Percentiles rank a stretch among this genome's conserved stretches.
phyloP scores from a whole-genome alignment of 2,797 vertebrate genomes.

The Molossus molossus region DNA sequence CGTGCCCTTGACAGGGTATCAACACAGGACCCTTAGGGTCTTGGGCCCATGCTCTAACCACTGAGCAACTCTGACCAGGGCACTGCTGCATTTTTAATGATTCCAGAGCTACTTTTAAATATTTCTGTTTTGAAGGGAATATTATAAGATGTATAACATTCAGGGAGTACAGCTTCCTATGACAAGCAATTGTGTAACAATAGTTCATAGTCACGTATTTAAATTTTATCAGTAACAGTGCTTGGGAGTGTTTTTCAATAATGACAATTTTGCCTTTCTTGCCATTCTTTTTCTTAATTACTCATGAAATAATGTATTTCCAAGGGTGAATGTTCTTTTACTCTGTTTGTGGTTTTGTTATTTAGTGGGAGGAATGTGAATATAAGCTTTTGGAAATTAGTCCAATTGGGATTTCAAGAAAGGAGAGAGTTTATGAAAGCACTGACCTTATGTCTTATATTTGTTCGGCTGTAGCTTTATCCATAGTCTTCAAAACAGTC shows the following conservation, averaged over 20 bases:
- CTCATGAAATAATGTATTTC: slow-evolving; percentile 54
- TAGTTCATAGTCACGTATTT: slow-evolving; percentile 1
- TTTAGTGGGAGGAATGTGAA: slow-evolving; percentile 65
- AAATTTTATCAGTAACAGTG: not conserved
- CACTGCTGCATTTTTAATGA: slow-evolving; percentile 51
- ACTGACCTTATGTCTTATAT: not conserved
- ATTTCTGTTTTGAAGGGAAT: slow-evolving; percentile 50
- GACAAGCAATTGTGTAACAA: not conserved
- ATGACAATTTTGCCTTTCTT: slow-evolving; percentile 38
- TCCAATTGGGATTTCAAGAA: slow-evolving; percentile 69
- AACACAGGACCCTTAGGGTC: too few relatives aligned
- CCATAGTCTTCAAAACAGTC: slow-evolving; percentile 42
- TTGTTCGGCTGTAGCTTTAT: slow-evolving; percentile 40
- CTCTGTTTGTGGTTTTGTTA: slow-evolving; percentile 72
- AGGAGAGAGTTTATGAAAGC: slow-evolving; percentile 40
- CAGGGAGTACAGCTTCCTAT: not conserved
- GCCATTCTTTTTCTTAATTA: slow-evolving; percentile 32
- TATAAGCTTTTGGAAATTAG: slow-evolving; percentile 69
- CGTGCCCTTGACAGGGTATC: too few relatives aligned
- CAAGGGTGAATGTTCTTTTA: slow-evolving; percentile 17
- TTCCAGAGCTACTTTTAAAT: not conserved
- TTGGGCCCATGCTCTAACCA: too few relatives aligned
- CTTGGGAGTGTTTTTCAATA: slow-evolving; percentile 40
- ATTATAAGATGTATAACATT: slow-evolving; percentile 34
- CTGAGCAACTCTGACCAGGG: too few relatives aligned